Base-by-base conservation (phyloP, 1,140 invertebrate species). In the Anastrepha ludens region DNA sequence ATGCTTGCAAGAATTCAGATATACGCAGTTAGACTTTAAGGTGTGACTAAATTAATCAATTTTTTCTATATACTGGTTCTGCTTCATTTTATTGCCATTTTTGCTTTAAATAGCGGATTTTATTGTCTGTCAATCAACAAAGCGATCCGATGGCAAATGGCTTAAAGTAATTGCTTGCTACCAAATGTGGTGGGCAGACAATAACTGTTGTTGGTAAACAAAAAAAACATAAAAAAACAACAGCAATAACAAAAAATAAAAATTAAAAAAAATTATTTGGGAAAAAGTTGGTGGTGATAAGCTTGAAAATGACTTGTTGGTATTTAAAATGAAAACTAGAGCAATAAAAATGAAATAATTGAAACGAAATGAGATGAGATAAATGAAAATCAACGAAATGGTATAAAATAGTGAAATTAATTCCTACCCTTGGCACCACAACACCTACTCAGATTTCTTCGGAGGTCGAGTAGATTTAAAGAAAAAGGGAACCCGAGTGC, bases 31-130 rank as follows among this genome's bases (percentile, higher is more conserved):
- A 8, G 64, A 29, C 64, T 67, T 39, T 55, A 55, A 81, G 74
- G 74, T 55, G 74, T 81, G 74, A 81, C 44, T 81, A 81, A 81
- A 81, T 55, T 81, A 81, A 55, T 55, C 74, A 55, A 81, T 81
- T 55, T 47, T 74, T 74, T 50, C 17, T 81, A 13, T n/a, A 47
- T 39, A 44, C 20, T 74, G 44, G 67, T n/a, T 8, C 67, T 39
- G 15, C 67, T 39, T 20, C 41, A 74, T 39, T 74, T 74, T 74
- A 74, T 74, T 15, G 67, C 41, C 15, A 74, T 74, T 74, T 74
- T 41, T 17, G 39, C 41, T 74, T 74, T 44, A 20, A 74, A 74
- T 74, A 17, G 41, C 15, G 9, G 41, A 20, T 50, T 81, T 81
- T 81, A 81, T 81, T 81, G 74, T 55, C n/a, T 55, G 4, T 15